Evolutionary conservation across 2,113 vertebrate species (phyloP).

Genomic region (Platysteira castanea): DNA sequence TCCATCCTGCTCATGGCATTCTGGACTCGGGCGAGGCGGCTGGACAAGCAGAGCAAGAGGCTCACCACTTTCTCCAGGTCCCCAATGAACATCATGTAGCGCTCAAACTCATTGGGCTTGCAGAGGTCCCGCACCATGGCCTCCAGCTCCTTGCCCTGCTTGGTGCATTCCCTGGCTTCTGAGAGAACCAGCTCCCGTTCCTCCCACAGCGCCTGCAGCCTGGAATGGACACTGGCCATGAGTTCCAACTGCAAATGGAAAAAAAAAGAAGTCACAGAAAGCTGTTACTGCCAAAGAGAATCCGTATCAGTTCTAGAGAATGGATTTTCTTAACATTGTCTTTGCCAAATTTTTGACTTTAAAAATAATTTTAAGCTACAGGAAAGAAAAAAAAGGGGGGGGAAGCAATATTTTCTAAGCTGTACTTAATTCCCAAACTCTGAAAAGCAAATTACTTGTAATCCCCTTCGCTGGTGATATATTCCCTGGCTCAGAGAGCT

Average conservation of each 20-base stretch:
- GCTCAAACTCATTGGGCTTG: conserved; percentile 79
- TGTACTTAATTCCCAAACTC: background rate
- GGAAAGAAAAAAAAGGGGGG: background rate
- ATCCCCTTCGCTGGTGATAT: background rate
- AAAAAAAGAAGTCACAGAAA: no score
- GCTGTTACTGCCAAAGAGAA: background rate
- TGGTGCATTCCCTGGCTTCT: conserved; percentile 60
- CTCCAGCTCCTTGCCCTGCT: conserved; percentile 62
- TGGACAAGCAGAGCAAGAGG: conserved; percentile 88
- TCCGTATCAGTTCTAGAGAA: accelerated
- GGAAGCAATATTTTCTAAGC: background rate
- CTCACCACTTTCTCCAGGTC: conserved; percentile 92
- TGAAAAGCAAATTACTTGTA: background rate
- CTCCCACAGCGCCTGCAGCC: conserved; percentile 67
- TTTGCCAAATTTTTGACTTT: background rate
- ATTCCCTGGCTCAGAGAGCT: background rate
- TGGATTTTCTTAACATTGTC: accelerated
- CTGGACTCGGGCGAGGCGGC: conserved; percentile 85
- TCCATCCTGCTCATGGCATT: conserved; percentile 80
- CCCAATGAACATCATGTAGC: conserved; percentile 84
- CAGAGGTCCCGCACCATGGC: conserved; percentile 70
- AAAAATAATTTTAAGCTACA: background rate
- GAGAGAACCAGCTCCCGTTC: conserved; percentile 63
- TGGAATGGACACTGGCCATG: conserved; percentile 65
- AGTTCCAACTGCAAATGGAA: conserved; percentile 75